A percentile compares a stretch with the other conserved stretches of the same genome.
These are phyloP conservation scores for Orthosia incerta DNA, from an alignment of 2,888 invertebrate species.

Conservation along the genomic window DNA sequence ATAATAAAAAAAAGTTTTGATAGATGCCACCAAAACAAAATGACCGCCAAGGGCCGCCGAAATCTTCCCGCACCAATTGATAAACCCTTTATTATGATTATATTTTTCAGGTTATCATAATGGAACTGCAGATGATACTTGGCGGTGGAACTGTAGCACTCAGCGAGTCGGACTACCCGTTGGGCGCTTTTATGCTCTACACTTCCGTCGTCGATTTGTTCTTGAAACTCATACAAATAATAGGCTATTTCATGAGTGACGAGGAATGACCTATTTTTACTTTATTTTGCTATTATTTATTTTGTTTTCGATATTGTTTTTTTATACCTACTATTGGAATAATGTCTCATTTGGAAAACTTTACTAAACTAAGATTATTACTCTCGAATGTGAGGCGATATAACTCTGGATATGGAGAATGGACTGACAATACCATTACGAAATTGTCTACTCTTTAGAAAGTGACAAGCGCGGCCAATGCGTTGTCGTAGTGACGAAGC, in stretches of 20 bases:
- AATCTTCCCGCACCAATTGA: too few relatives aligned
- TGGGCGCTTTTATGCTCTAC: constrained; percentile 76
- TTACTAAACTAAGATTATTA: background rate
- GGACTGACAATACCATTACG: background rate
- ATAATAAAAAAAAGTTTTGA: too few relatives aligned
- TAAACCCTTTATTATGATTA: too few relatives aligned
- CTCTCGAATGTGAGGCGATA: background rate
- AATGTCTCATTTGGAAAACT: background rate
- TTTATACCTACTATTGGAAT: background rate
- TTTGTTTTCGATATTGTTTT: background rate
- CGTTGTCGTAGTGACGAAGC: too few relatives aligned
- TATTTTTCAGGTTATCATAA: constrained; percentile 72
- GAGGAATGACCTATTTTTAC: background rate
- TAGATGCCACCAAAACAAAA: too few relatives aligned
- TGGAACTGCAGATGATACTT: constrained; percentile 79
- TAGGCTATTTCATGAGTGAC: constrained; percentile 59
- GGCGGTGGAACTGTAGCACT: constrained; percentile 75
- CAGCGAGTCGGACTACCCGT: constrained; percentile 72
- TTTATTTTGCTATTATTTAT: background rate
- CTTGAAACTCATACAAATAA: constrained; percentile 71
- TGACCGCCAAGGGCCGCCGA: too few relatives aligned
- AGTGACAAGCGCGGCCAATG: too few relatives aligned
- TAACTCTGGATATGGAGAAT: background rate
- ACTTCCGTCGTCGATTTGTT: constrained; percentile 76
- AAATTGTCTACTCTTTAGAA: too few relatives aligned